Percentiles rank a stretch among this genome's conserved stretches.
phyloP scores from a whole-genome alignment of 2,888 invertebrate genomes.

The Taenaris catops region DNA sequence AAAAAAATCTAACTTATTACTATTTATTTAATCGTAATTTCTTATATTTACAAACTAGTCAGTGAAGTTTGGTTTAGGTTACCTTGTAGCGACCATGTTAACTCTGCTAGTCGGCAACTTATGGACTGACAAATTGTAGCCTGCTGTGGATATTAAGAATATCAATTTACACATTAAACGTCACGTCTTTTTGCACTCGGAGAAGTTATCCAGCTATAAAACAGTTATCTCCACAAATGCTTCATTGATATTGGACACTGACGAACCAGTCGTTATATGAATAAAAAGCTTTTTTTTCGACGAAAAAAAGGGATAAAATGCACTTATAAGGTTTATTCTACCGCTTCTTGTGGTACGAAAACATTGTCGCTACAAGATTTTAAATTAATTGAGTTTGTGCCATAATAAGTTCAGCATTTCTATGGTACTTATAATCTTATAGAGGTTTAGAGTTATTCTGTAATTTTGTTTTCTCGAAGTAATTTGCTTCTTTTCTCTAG shows the following conservation, averaged over 20 bases:
- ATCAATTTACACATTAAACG: too few species aligned
- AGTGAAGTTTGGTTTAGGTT: constrained; percentile 59
- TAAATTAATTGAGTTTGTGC: constrained; percentile 1
- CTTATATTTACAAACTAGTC: constrained; percentile 66
- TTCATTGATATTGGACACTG: too few species aligned
- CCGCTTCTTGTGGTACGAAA: too few species aligned
- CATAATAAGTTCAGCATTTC: constrained; percentile 36
- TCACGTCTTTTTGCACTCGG: too few species aligned
- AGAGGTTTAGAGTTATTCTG: constrained; percentile 37
- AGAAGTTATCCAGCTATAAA: too few species aligned
- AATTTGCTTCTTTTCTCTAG: constrained; percentile 55
- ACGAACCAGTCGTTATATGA: too few species aligned
- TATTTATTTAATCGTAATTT: constrained; percentile 48
- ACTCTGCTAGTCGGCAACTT: too few species aligned
- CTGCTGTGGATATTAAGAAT: too few species aligned
- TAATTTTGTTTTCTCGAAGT: constrained; percentile 48
- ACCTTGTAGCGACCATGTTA: constrained; percentile 34
- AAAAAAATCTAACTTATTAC: constrained; percentile 50
- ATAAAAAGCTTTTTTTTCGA: too few species aligned
- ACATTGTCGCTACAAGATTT: constrained; percentile 38
- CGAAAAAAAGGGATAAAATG: too few species aligned
- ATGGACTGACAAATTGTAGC: too few species aligned
- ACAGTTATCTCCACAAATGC: background rate
- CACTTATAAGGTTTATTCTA: too few species aligned
- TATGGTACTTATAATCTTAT: constrained; percentile 38